Evolutionary conservation across 2,888 invertebrate species (phyloP).

Genomic region (Steinernema carpocapsae): DNA sequence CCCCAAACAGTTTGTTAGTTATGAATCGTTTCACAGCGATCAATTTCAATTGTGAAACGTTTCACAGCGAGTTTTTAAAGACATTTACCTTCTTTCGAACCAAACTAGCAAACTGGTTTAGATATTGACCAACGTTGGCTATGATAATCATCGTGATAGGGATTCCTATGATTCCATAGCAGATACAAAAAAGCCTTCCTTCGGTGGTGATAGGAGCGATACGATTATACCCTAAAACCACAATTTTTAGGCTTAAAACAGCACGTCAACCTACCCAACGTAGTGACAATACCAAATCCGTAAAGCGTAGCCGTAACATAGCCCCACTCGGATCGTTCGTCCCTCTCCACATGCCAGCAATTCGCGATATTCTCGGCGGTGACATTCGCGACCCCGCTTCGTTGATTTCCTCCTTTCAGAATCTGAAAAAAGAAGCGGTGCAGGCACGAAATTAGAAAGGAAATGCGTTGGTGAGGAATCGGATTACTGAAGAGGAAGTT

Average conservation of each 20-base stretch:
- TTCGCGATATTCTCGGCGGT: conserved; percentile 43
- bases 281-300: conserved; percentile 68
- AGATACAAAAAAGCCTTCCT: conserved; percentile 65
- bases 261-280: conserved; percentile 49
- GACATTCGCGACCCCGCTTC: conserved; percentile 32
- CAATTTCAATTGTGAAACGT: no score
- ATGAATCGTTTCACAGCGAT: no score
- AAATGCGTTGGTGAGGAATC: neutral
- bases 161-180: conserved; percentile 62
- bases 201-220: conserved; percentile 66
- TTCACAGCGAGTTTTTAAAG: no score
- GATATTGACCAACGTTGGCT: conserved; percentile 67
- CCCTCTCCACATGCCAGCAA: conserved; percentile 50
- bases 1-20: no score
- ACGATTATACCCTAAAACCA: conserved; percentile 61
- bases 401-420: neutral
- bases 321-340: conserved; percentile 56
- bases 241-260: neutral
- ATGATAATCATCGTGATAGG: conserved; percentile 68
- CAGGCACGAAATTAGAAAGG: neutral
- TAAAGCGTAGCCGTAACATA: conserved; percentile 66
- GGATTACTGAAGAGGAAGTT: neutral
- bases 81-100: conserved; percentile 59
- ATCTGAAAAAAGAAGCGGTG: conserved; percentile 10
- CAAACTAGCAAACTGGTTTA: conserved; percentile 65